Conservation (phyloP, 2,113 vertebrate genomes). For the human region GRCh38 chr1:188886501-188887000, state of each 20-base stretch:
- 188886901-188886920: not conserved
- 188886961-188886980: not conserved
- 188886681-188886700: slow-evolving; percentile 43
- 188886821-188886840: not conserved
- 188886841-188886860: not conserved
- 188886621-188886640: slow-evolving; percentile 42
- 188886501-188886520: slow-evolving; percentile 21
- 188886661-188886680: slow-evolving; percentile 62
- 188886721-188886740: slow-evolving; percentile 1
- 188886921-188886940: not conserved
- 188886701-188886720: slow-evolving; percentile 44
- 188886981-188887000: not conserved
- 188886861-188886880: not conserved
- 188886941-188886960: not conserved
- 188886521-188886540: not conserved
- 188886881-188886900: not conserved
- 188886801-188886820: not conserved
- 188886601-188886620: slow-evolving; percentile 53
- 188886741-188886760: slow-evolving; percentile 32
- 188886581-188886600: not conserved
- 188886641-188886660: slow-evolving; percentile 50
- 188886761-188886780: not conserved
- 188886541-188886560: not conserved
- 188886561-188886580: not conserved
- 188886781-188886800: slow-evolving; percentile 22